phyloP scores from a whole-genome alignment of 2,888 invertebrate species.

The Sialis fuliginosa region DNA sequence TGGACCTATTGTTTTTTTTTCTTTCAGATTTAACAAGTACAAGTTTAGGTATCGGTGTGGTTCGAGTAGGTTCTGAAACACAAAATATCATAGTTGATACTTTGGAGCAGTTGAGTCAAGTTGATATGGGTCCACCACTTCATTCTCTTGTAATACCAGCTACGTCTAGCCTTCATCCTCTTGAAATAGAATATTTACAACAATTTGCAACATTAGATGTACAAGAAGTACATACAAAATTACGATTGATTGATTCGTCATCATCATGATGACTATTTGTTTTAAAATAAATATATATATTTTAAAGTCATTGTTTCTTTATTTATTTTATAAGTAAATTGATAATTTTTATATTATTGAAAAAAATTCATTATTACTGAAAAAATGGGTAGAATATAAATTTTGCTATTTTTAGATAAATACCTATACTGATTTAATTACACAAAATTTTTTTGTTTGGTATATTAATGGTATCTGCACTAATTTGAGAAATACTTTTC shows the following conservation, averaged over 20 bases:
- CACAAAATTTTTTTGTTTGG: too few relatives aligned
- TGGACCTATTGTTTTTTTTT: constrained; percentile 4
- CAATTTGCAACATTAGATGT: constrained; percentile 30
- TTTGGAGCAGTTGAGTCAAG: constrained; percentile 50
- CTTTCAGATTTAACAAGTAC: constrained; percentile 30
- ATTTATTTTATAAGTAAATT: not conserved
- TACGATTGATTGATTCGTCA: too few relatives aligned
- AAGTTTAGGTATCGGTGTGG: constrained; percentile 68
- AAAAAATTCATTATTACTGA: too few relatives aligned
- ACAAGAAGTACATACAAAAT: too few relatives aligned
- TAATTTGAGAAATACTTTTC: too few relatives aligned
- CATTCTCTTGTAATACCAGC: constrained; percentile 88
- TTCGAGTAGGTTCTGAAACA: constrained; percentile 74
- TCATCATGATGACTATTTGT: too few relatives aligned
- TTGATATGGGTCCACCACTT: constrained; percentile 73
- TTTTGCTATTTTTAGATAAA: too few relatives aligned
- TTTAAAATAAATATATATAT: not conserved
- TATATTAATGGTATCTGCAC: too few relatives aligned
- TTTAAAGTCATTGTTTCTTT: not conserved
- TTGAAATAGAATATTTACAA: constrained; percentile 75
- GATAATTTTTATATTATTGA: too few relatives aligned
- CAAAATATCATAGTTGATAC: constrained; percentile 62
- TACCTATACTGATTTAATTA: too few relatives aligned
- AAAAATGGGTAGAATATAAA: too few relatives aligned
- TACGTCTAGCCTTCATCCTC: constrained; percentile 56